Base-by-base conservation (phyloP, 2,113 vertebrate genomes). In the Tor tambroides region DNA sequence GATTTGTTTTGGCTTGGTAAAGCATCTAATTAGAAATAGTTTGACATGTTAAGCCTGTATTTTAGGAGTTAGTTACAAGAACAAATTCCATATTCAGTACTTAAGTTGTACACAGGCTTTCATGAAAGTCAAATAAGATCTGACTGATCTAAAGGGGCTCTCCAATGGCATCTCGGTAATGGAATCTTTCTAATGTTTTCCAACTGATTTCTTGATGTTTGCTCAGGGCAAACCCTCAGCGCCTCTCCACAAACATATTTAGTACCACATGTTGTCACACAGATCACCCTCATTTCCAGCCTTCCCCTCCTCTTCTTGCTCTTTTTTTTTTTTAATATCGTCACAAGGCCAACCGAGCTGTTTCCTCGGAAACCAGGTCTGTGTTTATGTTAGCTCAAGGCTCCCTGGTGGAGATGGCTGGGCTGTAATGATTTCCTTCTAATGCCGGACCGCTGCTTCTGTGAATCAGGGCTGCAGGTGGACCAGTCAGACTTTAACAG, bases 341-440 rank as follows among this genome's bases (percentile, higher is more conserved):
- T 65, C 51, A 51, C 83, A 72, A 85, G 79, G 80, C 86, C 72
- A 83, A 75, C 10, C 28, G 19, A 81, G 74, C 61, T 77, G 90
- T 91, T 91, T 84, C 88, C 88, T 80, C 38, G 89, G 90, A 89
- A 89, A 91, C 89, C 82, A 28, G 80, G 54, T 59, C 43, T 28
- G 38, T 89, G 30, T 88, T 49, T 77, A 23, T 79, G 56, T 78
- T 78, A 26, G 71, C 87, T 85, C 77, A 85, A 63, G 61, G 75
- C 74, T 88, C 80, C 78, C 85, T 74, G 69, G 49, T 75, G n/a
- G 63, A 56, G 72, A 91, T n/a, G 76, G 82, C 35, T 72, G 6
- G 81, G 51, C 80, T 84, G 49, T 88, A 88, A 85, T 85, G 83
- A 89, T 87, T 80, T 86, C 59, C 71, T 84, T 30, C 35, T 75